phyloP scores from a whole-genome alignment of 2,888 invertebrate species.

The Clitarchus hookeri region DNA sequence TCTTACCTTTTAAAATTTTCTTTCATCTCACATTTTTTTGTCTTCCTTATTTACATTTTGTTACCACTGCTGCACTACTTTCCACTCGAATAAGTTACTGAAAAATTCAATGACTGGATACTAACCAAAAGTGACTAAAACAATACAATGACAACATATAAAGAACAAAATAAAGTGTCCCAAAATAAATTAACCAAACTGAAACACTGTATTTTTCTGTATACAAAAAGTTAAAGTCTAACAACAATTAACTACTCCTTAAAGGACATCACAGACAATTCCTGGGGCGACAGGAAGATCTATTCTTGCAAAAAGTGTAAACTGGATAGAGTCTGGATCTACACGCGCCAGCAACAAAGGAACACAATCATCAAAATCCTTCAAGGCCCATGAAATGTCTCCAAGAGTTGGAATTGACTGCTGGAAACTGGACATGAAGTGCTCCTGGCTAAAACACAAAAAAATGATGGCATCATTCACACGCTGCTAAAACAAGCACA shows the following conservation, averaged over 20 bases:
- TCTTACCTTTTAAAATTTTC: too few relatives aligned
- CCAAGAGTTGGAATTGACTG: constrained; percentile 10
- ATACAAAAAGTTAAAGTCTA: neutral
- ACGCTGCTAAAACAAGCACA: too few relatives aligned
- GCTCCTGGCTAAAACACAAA: neutral
- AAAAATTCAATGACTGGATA: neutral
- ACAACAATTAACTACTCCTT: neutral
- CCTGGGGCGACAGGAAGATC: constrained; percentile 11
- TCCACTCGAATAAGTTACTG: neutral
- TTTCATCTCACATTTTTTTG: too few relatives aligned
- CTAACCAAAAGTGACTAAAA: neutral
- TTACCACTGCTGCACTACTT: too few relatives aligned
- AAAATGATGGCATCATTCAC: neutral
- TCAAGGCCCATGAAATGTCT: constrained; percentile 17
- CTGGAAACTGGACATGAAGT: neutral
- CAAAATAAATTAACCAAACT: neutral
- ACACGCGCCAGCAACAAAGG: neutral
- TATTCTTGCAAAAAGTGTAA: neutral
- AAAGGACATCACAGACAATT: constrained; percentile 2
- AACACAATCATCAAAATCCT: constrained; percentile 15
- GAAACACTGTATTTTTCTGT: too few relatives aligned
- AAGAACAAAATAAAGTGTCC: neutral
- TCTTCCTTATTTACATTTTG: too few relatives aligned
- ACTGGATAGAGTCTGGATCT: neutral
- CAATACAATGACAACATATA: neutral